Base-by-base conservation (phyloP, 2,888 invertebrate genomes). In the Elgonia sp. region DNA sequence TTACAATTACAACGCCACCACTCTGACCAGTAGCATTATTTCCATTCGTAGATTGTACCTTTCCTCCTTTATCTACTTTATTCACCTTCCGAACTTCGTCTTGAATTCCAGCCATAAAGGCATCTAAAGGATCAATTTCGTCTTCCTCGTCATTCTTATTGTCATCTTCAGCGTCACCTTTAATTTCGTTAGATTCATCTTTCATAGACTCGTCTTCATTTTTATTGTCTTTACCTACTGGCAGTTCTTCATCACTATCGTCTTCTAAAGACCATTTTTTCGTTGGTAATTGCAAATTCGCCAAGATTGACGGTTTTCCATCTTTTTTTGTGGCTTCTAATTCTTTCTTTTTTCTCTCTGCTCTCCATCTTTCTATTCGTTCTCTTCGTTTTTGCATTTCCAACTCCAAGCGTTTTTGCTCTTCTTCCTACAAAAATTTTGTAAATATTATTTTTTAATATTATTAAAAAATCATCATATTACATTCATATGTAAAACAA, bases 191-290 rank as follows among this genome's bases (percentile, higher is more conserved):
- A 89, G 89, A 93, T 92, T 91, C 95, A 95, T 93, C 96, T 93
- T 96, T 96, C 93, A 96, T 96, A 16, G 70, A n/a, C 14, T 65
- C 83, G 90, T 96, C 97, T 93, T 93, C 94, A 90, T 93, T 93
- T 89, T 94, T 94, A 14, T 91, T 90, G 69, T 95, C 94, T 89
- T 94, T 93, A 70, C 92, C 82, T 50, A 94, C 76, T 18, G 93
- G 92, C 67, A 93, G 92, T 88, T 94, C 96, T 95, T 97, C 97
- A 95, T 98, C 98, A 94, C 99, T 99, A 89, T 98, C 99, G 93
- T 99, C 99, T 94, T 99, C 99, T 94, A 99, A 98, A 79, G 99
- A 95, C 82, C 98, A 98, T 98, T 99, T 99, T 93, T 98, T 98
- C 95, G 98, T 99, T 0, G 96, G 95, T 81, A 95, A 91, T 91